Base-by-base conservation (phyloP, 2,888 invertebrate species). In the Rhopalosiphum nymphaeae region DNA sequence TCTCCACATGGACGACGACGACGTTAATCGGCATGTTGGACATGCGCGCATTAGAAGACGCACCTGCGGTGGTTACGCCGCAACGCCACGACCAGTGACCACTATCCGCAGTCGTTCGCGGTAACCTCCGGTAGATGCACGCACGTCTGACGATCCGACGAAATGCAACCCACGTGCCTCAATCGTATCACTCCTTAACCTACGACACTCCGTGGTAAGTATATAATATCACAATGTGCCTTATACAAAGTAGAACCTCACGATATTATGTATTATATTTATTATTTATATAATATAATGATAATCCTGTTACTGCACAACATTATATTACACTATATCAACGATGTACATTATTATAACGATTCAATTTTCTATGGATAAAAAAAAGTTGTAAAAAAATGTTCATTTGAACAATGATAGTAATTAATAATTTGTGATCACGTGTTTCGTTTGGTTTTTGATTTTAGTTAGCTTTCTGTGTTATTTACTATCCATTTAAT, bases 131-230 rank as follows among this genome's bases (percentile, higher is more conserved):
- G n/a, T 57, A 91, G n/a, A 61, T 44, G 86, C 91, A 86, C 42
- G 86, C 56, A 85, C 91, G 91, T 44, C 85, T 46, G 56, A 4
- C 91, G 57, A n/a, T 10, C 46, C 13, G 46, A 57, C 86, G 86
- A 86, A 57, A 91, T 91, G 91, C 57, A 44, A 61, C 86, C 57
- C 91, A 91, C 91, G 91, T 91, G 91, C 46, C 57, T 61, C 91
- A 42, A 67, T 26, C 91, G 86, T n/a, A 25, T 25, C 46, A n/a
- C 16, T 90, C 9, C 44, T 25, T 61, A 61, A 91, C 44, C 57
- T 25, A 29, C 91, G 86, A 25, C 85, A n/a, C 25, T 57, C 57
- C 46, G 46, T 46, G 56, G 91, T 91, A 86, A 91, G 91, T 91
- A 91, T 46, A 56, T 36, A 10, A 78, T 21, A 78, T 78, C 21